Base-by-base conservation (phyloP, 2,113 vertebrate species). In the Kobus ellipsiprymnus region DNA sequence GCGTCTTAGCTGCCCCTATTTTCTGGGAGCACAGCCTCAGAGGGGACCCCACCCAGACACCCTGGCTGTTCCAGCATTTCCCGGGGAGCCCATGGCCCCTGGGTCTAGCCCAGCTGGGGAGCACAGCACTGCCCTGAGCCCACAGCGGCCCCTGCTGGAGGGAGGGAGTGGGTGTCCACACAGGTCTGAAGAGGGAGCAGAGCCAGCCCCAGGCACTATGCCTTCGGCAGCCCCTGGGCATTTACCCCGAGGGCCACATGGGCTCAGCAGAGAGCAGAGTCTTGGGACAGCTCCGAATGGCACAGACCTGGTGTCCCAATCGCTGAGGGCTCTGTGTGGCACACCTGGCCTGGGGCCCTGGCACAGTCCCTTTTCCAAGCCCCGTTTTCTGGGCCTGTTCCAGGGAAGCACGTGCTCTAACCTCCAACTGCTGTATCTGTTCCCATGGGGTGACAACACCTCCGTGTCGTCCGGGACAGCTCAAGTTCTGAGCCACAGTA, bases 381-480 rank as follows among this genome's bases (percentile, higher is more conserved):
- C 19, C n/a, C 0, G 4, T 23, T 2, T 30, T 23, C 33, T 59
- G 67, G 83, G 83, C 54, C 19, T 4, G 17, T 16, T 50, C 92
- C 33, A 8, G 30, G 7, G 44, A 17, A 48, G 57, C 67, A 12
- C 54, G 2, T 0, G n/a, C 44, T 40, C 62, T 11, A 27, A 33
- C 67, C 30, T 52, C 78, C 17, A 2, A 50, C 29, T 11, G 33
- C 67, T 30, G 33, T 3, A 1, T 27, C 23, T 13, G 6, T 55
- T 46, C 9, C 13, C 2, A n/a, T 2, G 1, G 6, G 14, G 46
- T 1, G 2, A 36, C 29, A 30, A 25, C 25, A 36, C 83, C 67
- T 23, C 55, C 7, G 2, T 1, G 1, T 30, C 1, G 0, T 44
- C 44, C 1, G 0, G 54, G 33, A 62, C 33, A 36, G 17, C 8